Evolutionary conservation across 1,140 invertebrate genomes (phyloP), one percentile per base, ranked within the genome.

Genomic region (Drosophila sucinea): DNA sequence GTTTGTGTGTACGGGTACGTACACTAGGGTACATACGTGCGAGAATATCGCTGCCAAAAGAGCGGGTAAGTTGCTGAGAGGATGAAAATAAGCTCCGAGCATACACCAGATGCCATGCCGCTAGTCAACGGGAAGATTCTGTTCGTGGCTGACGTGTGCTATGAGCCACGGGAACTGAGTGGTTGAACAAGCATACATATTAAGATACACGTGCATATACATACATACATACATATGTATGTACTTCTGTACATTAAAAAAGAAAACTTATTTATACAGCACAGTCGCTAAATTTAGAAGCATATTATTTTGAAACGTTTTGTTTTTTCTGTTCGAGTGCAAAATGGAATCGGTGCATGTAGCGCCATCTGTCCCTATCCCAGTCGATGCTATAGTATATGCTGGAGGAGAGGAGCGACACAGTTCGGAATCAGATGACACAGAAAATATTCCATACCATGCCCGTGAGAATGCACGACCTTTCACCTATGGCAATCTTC

Each of bases 381-480:
- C 44, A 27, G 25, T 51, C 44, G 44, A 51, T 51, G 44, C 44
- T 8, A 51, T 51, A 51, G 27, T 51, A 8, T 51, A 41, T n/a
- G 32, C n/a, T 38, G 56, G 33, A 35, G 56, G 33, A 35, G 56
- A 35, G 17, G 56, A 58, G 8, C 56, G 32, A 25, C 17, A 35
- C 17, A 35, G 32, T 58, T 25, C 56, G 17, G 56, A 54, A 17
- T 67, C 44, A 70, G 69, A 74, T 17, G 80, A 87, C 29, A 25
- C 54, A 7, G 81, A 84, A 25, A 79, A 79, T 82, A 95, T 96
- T 60, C 96, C 96, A 0, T 97, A 96, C 90, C 96, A 96, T 93
- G 95, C 96, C 6, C 92, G 96, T 17, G 94, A 95, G 70, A 94
- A 96, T 83, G 95, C 95, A 54, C 93, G 94, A 41, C 96, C 96